Evolutionary conservation across 2,888 invertebrate genomes (phyloP).

Genomic region (Automeris io): DNA sequence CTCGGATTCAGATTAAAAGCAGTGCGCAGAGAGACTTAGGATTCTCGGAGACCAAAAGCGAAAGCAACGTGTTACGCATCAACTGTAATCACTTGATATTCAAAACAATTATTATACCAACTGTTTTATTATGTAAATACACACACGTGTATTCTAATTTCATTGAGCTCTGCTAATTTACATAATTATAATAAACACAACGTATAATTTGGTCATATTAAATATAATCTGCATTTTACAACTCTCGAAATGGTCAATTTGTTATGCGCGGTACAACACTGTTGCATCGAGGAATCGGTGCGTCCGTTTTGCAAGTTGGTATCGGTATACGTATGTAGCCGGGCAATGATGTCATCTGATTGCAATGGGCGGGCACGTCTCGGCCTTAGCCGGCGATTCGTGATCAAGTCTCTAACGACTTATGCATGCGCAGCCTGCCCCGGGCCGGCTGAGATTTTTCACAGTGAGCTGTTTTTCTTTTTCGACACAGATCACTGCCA

Average conservation of each 20-base stretch:
- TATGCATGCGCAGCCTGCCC: constrained; percentile 43
- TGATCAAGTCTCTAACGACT: constrained; percentile 49
- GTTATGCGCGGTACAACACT: constrained; percentile 17
- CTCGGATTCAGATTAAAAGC: no score
- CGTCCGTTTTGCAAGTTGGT: constrained; percentile 27
- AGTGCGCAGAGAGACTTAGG: no score
- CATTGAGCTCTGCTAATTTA: no score
- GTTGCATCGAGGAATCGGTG: constrained; percentile 23
- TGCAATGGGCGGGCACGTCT: constrained; percentile 55
- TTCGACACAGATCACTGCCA: background rate
- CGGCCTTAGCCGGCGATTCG: constrained; percentile 42
- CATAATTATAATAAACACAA: no score
- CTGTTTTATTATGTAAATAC: no score
- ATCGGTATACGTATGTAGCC: constrained; percentile 24
- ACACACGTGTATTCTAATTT: no score
- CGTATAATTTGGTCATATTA: no score
- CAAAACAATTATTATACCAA: background rate
- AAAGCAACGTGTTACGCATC: background rate
- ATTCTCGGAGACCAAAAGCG: no score
- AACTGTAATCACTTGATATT: background rate
- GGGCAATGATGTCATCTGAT: constrained; percentile 60
- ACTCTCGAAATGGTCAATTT: background rate
- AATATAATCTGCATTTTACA: constrained; percentile 7
- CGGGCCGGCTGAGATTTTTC: constrained; percentile 17
- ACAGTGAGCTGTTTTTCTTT: constrained; percentile 24